Conservation (phyloP, 2,113 vertebrate species). For the Noctilio leporinus region DNA sequence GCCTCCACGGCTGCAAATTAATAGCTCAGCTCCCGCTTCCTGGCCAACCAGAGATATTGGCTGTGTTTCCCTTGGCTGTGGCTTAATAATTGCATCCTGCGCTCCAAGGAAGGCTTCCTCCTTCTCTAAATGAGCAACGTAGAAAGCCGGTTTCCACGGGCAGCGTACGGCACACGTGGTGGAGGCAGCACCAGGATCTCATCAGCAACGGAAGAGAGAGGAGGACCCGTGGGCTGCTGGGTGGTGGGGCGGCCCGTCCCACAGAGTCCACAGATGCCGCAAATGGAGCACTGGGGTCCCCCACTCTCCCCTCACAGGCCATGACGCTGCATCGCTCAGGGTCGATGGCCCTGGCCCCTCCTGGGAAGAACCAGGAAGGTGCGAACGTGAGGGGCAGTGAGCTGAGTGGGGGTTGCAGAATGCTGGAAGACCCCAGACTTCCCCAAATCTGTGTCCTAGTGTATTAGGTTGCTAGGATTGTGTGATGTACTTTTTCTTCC, state of each 20-base stretch:
- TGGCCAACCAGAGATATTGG: not conserved
- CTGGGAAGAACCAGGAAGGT: not conserved
- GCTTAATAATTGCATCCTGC: conserved; percentile 26
- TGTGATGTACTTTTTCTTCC: not conserved
- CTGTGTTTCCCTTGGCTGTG: not conserved
- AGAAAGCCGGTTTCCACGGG: conserved; percentile 33
- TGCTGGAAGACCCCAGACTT: accelerated
- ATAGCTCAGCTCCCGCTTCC: not conserved
- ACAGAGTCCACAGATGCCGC: not conserved
- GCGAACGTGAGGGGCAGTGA: not conserved
- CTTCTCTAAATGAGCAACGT: conserved; percentile 31
- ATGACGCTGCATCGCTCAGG: accelerated
- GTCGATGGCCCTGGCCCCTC: too few relatives aligned
- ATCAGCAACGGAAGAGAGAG: not conserved
- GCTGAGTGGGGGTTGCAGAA: accelerated
- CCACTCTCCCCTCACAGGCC: not conserved
- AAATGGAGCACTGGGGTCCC: accelerated
- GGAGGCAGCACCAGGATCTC: not conserved
- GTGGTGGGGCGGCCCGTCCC: not conserved
- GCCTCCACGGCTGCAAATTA: not conserved
- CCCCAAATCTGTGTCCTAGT: not conserved
- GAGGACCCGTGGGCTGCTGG: not conserved
- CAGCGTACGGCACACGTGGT: not conserved
- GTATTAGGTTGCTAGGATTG: accelerated
- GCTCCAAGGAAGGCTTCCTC: not conserved